Percentiles rank a stretch among this genome's conserved stretches.
phyloP scores from a whole-genome alignment of 30 jellyfish, hydroid and myxozoan genomes.

The Rhopilema esculentum region DNA sequence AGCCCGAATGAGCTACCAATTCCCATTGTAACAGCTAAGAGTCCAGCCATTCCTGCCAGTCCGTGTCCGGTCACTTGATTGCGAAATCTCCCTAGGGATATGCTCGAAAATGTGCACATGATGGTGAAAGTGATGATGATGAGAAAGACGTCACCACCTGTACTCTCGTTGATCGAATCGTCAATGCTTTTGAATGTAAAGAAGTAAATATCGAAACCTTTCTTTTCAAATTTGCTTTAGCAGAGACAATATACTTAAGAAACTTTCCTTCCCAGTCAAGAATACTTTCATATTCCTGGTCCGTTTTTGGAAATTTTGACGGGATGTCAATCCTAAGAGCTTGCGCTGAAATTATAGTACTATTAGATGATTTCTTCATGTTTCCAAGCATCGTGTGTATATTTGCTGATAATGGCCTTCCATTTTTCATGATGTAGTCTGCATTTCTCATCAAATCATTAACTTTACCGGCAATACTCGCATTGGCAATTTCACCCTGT shows the following conservation, averaged over 20 bases:
- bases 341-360: conserved; percentile 3
- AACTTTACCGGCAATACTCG: conserved; percentile 1
- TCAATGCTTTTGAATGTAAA: conserved; percentile 42
- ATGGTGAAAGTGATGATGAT: conserved; percentile 36
- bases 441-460: not conserved
- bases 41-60: conserved; percentile 49
- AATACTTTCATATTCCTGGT: not conserved
- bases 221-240: not conserved
- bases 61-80: conserved; percentile 52
- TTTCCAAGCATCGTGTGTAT: conserved; percentile 13
- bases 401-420: conserved; percentile 27
- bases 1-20: conserved; percentile 60
- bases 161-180: conserved; percentile 47
- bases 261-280: conserved; percentile 27
- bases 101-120: conserved; percentile 44
- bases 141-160: conserved; percentile 36
- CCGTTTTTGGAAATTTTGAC: conserved; percentile 9
- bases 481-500: not conserved
- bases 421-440: conserved; percentile 25
- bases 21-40: conserved; percentile 42
- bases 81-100: conserved; percentile 19
- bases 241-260: not conserved
- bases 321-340: conserved; percentile 27
- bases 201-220: conserved; percentile 28
- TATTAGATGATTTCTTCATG: not conserved